Evolutionary conservation across 53 echinoderm and acorn worm species (phyloP).

Genomic region (Temnopleurus reevesii): DNA sequence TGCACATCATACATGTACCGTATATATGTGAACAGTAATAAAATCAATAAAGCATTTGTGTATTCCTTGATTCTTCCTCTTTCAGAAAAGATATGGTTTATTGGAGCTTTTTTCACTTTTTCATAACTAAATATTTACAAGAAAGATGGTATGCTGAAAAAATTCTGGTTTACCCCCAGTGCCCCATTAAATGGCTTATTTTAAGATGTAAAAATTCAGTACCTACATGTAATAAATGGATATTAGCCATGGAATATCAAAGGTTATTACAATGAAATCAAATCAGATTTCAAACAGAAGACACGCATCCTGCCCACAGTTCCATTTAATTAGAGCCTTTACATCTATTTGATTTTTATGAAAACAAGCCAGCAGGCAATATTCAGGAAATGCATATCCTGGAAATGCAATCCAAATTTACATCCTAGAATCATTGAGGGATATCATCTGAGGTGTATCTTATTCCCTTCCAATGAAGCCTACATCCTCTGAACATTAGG

Average conservation of each 20-base stretch:
- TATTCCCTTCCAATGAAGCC: background rate
- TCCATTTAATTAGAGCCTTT: background rate
- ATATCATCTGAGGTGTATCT: background rate
- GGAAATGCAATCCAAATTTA: background rate
- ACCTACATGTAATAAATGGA: background rate
- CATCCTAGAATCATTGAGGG: background rate
- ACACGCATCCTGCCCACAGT: background rate
- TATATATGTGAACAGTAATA: no score
- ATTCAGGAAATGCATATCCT: constrained; percentile 2
- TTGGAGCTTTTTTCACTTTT: no score
- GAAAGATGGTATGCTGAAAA: no score
- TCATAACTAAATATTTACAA: no score
- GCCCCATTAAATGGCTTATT: no score
- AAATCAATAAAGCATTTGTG: no score
- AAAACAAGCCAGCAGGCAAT: no score
- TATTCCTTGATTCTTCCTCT: no score
- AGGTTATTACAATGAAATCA: background rate
- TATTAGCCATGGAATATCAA: background rate
- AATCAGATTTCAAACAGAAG: background rate
- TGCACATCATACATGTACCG: no score
- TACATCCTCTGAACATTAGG: background rate
- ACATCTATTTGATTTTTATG: background rate
- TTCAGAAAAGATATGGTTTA: no score
- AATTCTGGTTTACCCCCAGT: no score
- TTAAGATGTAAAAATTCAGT: no score